Evolutionary conservation across 2,797 vertebrate genomes (phyloP).

Genomic region (Poecilia picta): DNA sequence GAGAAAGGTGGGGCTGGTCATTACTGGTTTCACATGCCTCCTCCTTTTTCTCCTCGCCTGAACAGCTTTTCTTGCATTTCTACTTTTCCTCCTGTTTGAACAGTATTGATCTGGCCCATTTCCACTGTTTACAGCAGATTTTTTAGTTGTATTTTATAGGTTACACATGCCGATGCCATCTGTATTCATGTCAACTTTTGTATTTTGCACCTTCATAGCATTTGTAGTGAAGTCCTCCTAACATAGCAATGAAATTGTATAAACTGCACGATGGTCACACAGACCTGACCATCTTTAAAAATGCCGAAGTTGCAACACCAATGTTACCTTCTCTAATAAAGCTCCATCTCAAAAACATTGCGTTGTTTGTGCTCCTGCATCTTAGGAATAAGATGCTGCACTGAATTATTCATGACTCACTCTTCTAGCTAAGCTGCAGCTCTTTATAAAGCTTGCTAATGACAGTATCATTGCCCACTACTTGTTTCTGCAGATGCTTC

Average conservation of each 20-base stretch:
- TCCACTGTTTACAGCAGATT: not conserved
- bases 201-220: not conserved
- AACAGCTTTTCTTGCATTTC: conserved; percentile 39
- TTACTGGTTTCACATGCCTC: conserved; percentile 53
- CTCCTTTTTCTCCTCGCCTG: conserved; percentile 50
- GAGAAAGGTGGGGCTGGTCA: conserved; percentile 33
- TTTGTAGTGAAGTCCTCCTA: not conserved
- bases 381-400: conserved; percentile 36
- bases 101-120: conserved; percentile 31
- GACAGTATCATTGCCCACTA: conserved; percentile 10
- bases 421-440: conserved; percentile 40
- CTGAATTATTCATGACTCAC: conserved; percentile 60
- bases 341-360: conserved; percentile 4
- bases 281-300: not conserved
- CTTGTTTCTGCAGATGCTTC: conserved; percentile 17
- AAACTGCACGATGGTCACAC: not conserved
- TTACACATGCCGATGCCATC: not conserved
- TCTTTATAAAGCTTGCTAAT: conserved; percentile 38
- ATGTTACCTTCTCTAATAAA: conserved; percentile 2
- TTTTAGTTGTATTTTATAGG: not conserved
- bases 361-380: conserved; percentile 24
- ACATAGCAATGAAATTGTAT: not conserved
- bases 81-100: conserved; percentile 25
- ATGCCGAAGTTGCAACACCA: not conserved
- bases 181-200: not conserved